Evolutionary conservation across 2,113 vertebrate species (phyloP), one percentile per base, ranked within the genome.

Genomic region (Corythoichthys intestinalis): DNA sequence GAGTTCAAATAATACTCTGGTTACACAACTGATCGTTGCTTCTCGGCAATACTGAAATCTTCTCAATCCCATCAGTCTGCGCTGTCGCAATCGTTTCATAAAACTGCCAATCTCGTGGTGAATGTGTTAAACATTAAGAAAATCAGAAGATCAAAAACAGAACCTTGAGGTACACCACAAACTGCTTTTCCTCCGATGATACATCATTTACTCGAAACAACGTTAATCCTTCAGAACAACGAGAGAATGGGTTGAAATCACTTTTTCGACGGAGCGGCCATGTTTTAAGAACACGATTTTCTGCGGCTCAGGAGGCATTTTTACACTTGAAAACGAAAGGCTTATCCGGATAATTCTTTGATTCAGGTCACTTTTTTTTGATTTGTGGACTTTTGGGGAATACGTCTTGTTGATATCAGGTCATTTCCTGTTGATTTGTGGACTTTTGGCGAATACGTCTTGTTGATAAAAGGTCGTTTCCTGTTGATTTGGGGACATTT

Each of bases 151-250:
- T 63, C 44, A 12, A 28, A 15, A 20, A 14, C 41, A 7, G 44
- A 63, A 28, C 44, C 20, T 47, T 63, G 61, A 34, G 61, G 61
- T 48, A 28, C 12, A 38, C 61, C 61, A 13, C 61, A 63, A 63
- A 47, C 47, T 11, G 12, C 61, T 48, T 41, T 14, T 20, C 20
- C 14, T n/a, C 35, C 50, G 64, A 53, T 13, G 52, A 50, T 39
- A 39, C 17, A 53, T 3, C 11, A 53, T 10, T 66, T 66, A 4
- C 11, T 38, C 48, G n/a, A 66, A 52, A 37, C 35, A 44, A 69
- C 58, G 20, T 47, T 49, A 41, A 14, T 13, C 2, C 50, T 17
- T 62, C 69, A 52, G 39, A 49, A 13, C 11, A 10, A 28, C 37
- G 15, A 46, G 6, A 53, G n/a, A 20, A 48, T 28, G 15, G 3